Conservation (phyloP, 2,797 vertebrate species). For the Darevskia nairensis region DNA sequence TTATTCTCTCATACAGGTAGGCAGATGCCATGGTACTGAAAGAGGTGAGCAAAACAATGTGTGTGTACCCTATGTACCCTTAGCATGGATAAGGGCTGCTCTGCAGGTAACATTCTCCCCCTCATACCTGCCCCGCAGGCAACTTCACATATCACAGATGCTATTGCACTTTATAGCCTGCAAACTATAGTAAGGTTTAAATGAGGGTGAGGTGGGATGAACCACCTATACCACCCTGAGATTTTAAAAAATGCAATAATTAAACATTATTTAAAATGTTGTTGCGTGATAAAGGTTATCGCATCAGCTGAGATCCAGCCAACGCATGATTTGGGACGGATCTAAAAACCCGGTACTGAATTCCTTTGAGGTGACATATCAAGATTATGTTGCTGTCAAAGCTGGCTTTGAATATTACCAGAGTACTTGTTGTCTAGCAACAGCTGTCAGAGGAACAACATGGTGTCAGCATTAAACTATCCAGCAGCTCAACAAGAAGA, state of each 20-base stretch:
- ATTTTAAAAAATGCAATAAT: not conserved
- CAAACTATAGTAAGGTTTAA: not conserved
- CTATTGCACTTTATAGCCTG: not conserved
- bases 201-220: not conserved
- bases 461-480: not conserved
- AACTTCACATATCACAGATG: not conserved
- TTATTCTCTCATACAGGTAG: not conserved
- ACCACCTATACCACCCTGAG: not conserved
- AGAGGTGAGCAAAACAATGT: not conserved
- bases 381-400: not conserved
- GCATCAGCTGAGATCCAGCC: not conserved
- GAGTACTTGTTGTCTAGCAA: conserved; percentile 21
- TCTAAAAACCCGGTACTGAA: not conserved
- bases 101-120: not conserved
- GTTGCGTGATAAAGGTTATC: not conserved
- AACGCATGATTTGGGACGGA: not conserved
- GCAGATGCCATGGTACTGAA: not conserved
- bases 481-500: not conserved
- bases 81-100: not conserved
- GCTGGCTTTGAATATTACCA: not conserved
- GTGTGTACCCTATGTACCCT: too few relatives aligned
- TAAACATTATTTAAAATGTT: not conserved
- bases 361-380: not conserved
- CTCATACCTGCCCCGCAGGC: not conserved
- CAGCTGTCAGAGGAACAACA: not conserved